These are phyloP conservation scores for Enchytraeus crypticus DNA, from an alignment of 2,888 invertebrate genomes.

Conservation along the genomic window DNA sequence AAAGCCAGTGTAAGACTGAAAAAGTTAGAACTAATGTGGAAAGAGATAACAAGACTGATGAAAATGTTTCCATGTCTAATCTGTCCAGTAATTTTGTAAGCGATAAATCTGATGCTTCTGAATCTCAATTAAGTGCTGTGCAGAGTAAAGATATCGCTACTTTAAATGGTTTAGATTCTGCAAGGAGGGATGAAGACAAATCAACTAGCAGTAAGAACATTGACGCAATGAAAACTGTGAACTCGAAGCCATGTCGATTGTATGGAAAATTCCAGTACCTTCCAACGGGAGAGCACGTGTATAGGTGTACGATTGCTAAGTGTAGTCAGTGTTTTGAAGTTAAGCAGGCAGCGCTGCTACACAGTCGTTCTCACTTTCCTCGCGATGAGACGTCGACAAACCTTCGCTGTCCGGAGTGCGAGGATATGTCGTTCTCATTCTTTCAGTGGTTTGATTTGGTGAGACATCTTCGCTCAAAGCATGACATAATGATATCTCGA, in stretches of 20 bases:
- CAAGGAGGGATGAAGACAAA: not conserved
- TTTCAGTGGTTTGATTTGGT: conserved; percentile 23
- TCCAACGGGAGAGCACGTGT: conserved; percentile 24
- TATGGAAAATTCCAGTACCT: conserved; percentile 21
- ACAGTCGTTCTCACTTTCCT: conserved; percentile 1
- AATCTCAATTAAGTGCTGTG: no score
- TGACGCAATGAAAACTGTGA: no score
- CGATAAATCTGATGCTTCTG: no score
- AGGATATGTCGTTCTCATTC: conserved; percentile 12
- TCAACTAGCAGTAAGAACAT: no score
- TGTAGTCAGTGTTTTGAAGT: conserved; percentile 28
- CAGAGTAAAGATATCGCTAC: not conserved
- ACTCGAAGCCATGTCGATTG: no score
- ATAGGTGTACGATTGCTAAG: conserved; percentile 14
- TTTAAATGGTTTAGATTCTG: not conserved
- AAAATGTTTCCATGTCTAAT: not conserved
- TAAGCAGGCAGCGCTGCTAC: conserved; percentile 17
- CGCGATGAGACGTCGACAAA: not conserved
- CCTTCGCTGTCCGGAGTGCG: conserved; percentile 17
- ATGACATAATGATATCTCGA: conserved; percentile 10
- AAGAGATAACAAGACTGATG: no score
- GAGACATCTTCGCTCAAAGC: conserved; percentile 21
- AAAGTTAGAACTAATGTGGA: no score
- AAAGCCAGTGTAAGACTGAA: no score
- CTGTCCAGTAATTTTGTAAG: no score